Evolutionary conservation across 2,888 invertebrate genomes (phyloP), one percentile per base, ranked within the genome.

Genomic region (Tridacna crocea): DNA sequence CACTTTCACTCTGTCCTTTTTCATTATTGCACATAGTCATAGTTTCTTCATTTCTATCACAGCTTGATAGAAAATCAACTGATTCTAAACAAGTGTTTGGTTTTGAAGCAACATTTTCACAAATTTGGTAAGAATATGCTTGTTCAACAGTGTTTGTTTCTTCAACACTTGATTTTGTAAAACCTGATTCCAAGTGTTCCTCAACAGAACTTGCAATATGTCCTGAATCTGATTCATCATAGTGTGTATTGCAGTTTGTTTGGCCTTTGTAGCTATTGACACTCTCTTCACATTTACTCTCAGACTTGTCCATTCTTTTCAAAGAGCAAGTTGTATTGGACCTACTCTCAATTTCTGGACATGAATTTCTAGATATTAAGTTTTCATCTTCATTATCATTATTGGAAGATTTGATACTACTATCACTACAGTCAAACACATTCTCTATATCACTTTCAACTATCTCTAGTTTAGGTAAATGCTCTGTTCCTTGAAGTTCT

Each of bases 391-490:
- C 11, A 55, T 6, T 55, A 26, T 63, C 6, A 10, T 22, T 8
- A 51, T 60, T 72, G n/a, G 27, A 73, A 70, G 13, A 58, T 72
- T 79, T 72, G 68, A 73, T 27, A 76, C 73, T 73, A 55, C 26
- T 27, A 17, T 73, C 73, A 73, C 82, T 82, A 47, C 60, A 70
- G 58, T 83, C 80, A 77, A 83, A 83, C 26, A 80, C 75, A 72
- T 72, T 75, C 8, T 81, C 85, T 19, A 77, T 58, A 22, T 84
- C 83, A 79, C 83, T 86, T 72, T 86, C 86, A 70, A 75, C 66
- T 63, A 86, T 86, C 72, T 81, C 86, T 10, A 86, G 79, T 72
- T 86, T 86, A 26, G 86, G 86, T 72, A 86, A 80, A 58, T 77
- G 80, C 48, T 86, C 83, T 13, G 48, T 58, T 65, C 63, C 74